A percentile compares a stretch with the other conserved stretches of the same genome.
Conservation (phyloP, 2,888 invertebrate genomes). For the Drosophila paranaensis region DNA sequence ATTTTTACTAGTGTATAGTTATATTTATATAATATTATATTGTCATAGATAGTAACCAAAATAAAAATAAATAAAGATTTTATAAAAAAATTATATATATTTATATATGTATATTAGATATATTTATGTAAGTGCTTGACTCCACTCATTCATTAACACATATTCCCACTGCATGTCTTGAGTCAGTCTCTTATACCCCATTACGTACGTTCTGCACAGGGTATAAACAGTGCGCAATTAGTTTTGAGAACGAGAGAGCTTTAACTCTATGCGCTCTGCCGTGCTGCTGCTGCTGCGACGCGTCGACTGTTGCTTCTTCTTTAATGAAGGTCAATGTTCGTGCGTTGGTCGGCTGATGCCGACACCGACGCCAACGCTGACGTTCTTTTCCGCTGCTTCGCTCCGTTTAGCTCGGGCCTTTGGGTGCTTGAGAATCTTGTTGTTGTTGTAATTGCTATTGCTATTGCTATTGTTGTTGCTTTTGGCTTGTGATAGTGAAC, state of each 20-base stretch:
- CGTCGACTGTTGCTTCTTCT: slow-evolving; percentile 52
- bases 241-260: slow-evolving; percentile 46
- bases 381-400: slow-evolving; percentile 49
- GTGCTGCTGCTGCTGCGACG: slow-evolving; percentile 16
- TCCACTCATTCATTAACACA: too few species aligned
- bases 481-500: slow-evolving; percentile 46
- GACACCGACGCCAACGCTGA: slow-evolving; percentile 23
- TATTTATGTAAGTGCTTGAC: too few species aligned
- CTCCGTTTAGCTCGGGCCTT: slow-evolving; percentile 47
- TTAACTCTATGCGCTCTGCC: slow-evolving; percentile 35
- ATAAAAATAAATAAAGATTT: too few species aligned
- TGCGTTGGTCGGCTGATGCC: slow-evolving; percentile 54
- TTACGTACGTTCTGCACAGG: background rate
- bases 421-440: slow-evolving; percentile 28
- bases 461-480: slow-evolving; percentile 12
- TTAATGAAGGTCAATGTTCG: slow-evolving; percentile 83
- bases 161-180: too few species aligned
- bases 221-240: slow-evolving; percentile 44
- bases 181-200: background rate
- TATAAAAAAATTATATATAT: too few species aligned
- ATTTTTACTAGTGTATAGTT: too few species aligned
- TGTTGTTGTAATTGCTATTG: slow-evolving; percentile 21
- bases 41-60: too few species aligned
- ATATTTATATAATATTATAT: too few species aligned
- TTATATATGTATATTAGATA: too few species aligned